phyloP scores from a whole-genome alignment of 2,113 vertebrate species.

The Oriolus oriolus region DNA sequence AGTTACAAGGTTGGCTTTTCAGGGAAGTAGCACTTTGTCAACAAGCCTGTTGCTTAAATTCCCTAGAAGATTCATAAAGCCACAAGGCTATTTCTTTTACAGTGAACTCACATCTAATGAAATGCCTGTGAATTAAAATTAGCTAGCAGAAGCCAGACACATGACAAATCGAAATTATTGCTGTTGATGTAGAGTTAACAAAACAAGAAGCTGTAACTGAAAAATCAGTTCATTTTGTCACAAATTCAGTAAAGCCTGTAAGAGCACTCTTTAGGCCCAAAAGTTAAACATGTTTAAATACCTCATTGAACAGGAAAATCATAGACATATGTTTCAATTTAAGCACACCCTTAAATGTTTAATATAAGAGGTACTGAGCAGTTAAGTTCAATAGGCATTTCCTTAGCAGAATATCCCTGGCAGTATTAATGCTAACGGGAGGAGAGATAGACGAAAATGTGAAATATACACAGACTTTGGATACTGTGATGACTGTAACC shows the following conservation, averaged over 20 bases:
- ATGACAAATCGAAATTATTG: not conserved
- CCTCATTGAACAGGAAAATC: not conserved
- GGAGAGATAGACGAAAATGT: not conserved
- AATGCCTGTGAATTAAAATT: conserved; percentile 5
- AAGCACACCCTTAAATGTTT: not conserved
- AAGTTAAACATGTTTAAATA: conserved; percentile 15
- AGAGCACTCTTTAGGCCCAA: not conserved
- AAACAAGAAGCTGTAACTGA: not conserved
- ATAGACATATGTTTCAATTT: not conserved
- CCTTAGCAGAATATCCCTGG: not conserved
- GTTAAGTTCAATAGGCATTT: not conserved
- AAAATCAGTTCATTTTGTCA: not conserved
- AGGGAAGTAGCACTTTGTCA: not conserved
- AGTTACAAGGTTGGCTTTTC: conserved; percentile 53
- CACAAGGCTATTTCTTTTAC: not conserved
- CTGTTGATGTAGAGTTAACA: not conserved
- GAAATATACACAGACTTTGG: not conserved
- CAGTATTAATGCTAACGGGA: fast-evolving
- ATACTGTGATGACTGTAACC: not conserved
- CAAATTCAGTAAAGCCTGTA: not conserved
- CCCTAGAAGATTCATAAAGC: not conserved
- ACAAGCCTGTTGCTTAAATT: conserved; percentile 15
- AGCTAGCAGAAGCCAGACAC: not conserved
- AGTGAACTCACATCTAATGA: not conserved
- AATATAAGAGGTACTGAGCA: not conserved